Conservation (phyloP, 2,113 vertebrate genomes). For the Halichoerus grypus region DNA sequence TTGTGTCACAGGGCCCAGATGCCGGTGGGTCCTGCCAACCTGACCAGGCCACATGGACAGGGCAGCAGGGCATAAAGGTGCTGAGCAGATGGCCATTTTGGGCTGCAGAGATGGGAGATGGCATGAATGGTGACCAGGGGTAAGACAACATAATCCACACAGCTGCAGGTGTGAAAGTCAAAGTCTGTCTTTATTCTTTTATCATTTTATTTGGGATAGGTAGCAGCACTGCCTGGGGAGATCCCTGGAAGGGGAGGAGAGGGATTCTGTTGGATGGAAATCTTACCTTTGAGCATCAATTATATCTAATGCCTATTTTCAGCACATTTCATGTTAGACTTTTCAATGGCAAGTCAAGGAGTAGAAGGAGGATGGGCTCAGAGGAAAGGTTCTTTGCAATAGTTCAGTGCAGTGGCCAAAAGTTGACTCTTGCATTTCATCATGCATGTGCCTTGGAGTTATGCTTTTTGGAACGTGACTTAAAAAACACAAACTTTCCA, state of each 20-base stretch:
- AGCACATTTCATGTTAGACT: conserved; percentile 57
- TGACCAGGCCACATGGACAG: background rate
- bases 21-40: background rate
- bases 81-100: conserved; percentile 36
- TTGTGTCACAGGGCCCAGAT: background rate
- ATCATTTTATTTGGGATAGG: conserved; percentile 56
- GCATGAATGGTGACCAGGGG: background rate
- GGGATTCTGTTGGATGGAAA: conserved; percentile 52
- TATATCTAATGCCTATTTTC: conserved; percentile 49
- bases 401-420: conserved; percentile 23
- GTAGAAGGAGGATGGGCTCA: conserved; percentile 16
- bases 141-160: conserved; percentile 6
- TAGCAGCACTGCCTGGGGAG: conserved; percentile 68
- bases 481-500: conserved; percentile 68
- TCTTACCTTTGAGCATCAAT: conserved; percentile 61
- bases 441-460: conserved; percentile 54
- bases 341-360: conserved; percentile 6
- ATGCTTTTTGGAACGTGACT: conserved; percentile 66
- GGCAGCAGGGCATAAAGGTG: conserved; percentile 47
- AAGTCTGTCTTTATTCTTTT: conserved; percentile 63
- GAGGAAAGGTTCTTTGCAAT: conserved; percentile 50
- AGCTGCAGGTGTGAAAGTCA: conserved; percentile 57
- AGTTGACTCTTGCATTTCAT: conserved; percentile 64
- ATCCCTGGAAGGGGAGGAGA: conserved; percentile 56
- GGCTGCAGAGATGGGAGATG: conserved; percentile 24